These are phyloP conservation scores for Papilio dardanus DNA, from an alignment of 1,140 invertebrate genomes.

Conservation along the genomic window DNA sequence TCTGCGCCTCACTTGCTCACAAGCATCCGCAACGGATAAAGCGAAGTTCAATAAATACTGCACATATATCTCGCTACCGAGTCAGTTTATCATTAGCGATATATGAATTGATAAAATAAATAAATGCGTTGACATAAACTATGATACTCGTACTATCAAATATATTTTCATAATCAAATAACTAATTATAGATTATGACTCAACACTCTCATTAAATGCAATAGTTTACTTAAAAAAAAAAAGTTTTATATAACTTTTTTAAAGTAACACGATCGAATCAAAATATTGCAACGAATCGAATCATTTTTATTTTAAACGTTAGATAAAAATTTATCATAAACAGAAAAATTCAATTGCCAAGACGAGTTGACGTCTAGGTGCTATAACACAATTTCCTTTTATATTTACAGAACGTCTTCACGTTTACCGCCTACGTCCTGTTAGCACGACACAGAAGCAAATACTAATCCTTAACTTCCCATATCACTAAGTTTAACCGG, in stretches of 20 bases:
- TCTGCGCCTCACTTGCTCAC: slow-evolving; percentile 14
- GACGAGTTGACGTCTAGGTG: neutral
- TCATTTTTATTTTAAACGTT: too few relatives aligned
- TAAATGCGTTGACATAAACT: neutral
- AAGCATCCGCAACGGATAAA: neutral
- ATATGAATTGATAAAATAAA: neutral
- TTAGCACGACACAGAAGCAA: neutral
- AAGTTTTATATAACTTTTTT: too few relatives aligned
- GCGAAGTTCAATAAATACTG: neutral
- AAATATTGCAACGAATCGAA: too few relatives aligned
- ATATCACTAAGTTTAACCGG: neutral
- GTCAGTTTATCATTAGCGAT: neutral
- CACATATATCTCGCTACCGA: neutral
- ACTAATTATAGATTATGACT: too few relatives aligned
- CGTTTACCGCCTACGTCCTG: neutral
- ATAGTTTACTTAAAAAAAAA: too few relatives aligned
- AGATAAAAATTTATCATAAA: neutral
- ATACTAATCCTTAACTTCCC: neutral
- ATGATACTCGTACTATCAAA: neutral
- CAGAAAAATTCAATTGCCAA: neutral
- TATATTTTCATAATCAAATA: neutral
- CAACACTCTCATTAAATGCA: too few relatives aligned
- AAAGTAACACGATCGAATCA: too few relatives aligned
- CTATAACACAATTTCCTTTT: neutral
- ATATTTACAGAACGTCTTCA: neutral